These are phyloP conservation scores for Syngnathoides biaculeatus DNA, from an alignment of 2,113 vertebrate species.

Conservation along the genomic window DNA sequence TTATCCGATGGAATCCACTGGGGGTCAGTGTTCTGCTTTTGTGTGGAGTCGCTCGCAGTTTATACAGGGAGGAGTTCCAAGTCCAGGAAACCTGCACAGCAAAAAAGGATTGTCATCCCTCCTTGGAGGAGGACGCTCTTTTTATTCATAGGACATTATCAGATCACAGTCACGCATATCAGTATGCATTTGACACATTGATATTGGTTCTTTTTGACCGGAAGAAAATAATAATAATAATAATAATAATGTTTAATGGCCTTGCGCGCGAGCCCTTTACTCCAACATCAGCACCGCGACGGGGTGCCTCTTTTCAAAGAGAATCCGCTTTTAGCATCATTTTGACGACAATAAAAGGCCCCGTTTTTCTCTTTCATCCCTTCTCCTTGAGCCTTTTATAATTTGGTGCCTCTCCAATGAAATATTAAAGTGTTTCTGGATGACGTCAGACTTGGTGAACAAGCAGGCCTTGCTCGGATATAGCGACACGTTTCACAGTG, in stretches of 20 bases:
- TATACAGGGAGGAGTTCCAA: conserved; percentile 31
- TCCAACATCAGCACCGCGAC: conserved; percentile 18
- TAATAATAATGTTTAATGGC: conserved; percentile 3
- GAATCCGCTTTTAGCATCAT: conserved; percentile 44
- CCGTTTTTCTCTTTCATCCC: conserved; percentile 9
- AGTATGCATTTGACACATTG: conserved; percentile 6
- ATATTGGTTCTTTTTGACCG: conserved; percentile 4
- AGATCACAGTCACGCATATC: conserved; percentile 4
- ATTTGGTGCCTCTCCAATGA: conserved; percentile 64
- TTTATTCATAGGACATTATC: conserved; percentile 3
- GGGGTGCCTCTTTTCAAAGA: conserved; percentile 35
- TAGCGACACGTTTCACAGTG: background rate
- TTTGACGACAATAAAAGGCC: conserved; percentile 9
- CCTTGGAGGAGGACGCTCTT: conserved; percentile 4
- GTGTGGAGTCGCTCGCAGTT: background rate
- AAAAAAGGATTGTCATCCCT: conserved; percentile 12
- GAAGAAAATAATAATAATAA: background rate
- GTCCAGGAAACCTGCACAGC: conserved; percentile 13
- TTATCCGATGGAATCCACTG: conserved; percentile 45
- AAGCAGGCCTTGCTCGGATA: conserved; percentile 37
- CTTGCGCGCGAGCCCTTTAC: conserved; percentile 11
- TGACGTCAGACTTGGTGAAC: conserved; percentile 67
- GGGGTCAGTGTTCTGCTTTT: conserved; percentile 67
- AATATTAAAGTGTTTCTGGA: conserved; percentile 67
- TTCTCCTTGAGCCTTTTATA: conserved; percentile 57